Base-by-base conservation (phyloP, 2,888 invertebrate species). In the Ommatoiulus sabulosus region DNA sequence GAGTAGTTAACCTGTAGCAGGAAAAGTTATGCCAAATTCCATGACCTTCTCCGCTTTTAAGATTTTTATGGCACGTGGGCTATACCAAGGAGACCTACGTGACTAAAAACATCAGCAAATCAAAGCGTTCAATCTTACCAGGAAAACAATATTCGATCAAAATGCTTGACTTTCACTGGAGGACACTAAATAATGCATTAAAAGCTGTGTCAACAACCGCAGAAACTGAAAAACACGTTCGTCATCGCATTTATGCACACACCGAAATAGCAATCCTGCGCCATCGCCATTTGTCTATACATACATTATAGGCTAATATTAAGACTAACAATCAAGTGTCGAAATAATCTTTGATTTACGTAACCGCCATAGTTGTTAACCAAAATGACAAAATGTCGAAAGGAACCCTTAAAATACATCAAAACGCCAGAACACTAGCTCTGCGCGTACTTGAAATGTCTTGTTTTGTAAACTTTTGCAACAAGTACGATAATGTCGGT, bases 1-100 rank as follows among this genome's bases (percentile, higher is more conserved):
- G 17, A 57, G 57, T 57, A 17, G 57, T 57, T 57, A 57, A 57
- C 57, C 57, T 57, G 57, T 57, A 57, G 57, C 57, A 57, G 57
- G 57, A 57, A 57, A 57, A 17, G 57, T 48, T 48, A 8, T 48
- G 17, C 57, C 15, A 57, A 57, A 57, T 57, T 15, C 17, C 57
- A 57, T 17, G 57, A 57, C 57, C 57, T 57, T 57, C 57, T 57
- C 57, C 12, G 7, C 48, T 15, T 7, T 17, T 17, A 17, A 12
- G 5, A 57, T 57, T 48, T 57, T 57, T 57, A 57, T 57, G 17
- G 17, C 57, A 57, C 15, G 17, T 57, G 57, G 57, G 35, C 35
- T 35, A 57, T 57, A 15, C 17, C 17, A 17, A 3, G 7, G 35
- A 57, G 57, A 17, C 17, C 57, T 57, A 57, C 57, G 57, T 57